phyloP scores from a whole-genome alignment of 2,888 invertebrate genomes.

The Pyrocoelia pectoralis region DNA sequence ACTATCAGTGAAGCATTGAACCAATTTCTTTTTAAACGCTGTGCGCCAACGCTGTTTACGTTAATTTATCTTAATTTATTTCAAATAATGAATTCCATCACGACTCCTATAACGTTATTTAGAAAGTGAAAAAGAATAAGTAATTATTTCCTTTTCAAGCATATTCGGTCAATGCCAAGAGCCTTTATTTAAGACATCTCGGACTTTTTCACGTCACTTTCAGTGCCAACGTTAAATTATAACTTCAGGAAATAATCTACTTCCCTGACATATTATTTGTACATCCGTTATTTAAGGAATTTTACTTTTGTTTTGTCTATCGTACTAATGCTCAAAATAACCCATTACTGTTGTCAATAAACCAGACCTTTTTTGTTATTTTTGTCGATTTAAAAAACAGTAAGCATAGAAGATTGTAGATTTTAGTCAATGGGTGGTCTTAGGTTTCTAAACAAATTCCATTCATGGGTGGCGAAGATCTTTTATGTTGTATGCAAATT shows the following conservation, averaged over 20 bases:
- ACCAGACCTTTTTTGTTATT: not conserved
- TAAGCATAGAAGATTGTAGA: not conserved
- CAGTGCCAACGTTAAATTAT: conserved; percentile 1
- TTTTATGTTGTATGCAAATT: not conserved
- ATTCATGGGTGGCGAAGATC: conserved; percentile 1
- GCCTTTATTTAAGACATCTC: not conserved
- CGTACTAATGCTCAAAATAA: not conserved
- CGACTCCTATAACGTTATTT: conserved; percentile 11
- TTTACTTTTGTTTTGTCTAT: conserved; percentile 9
- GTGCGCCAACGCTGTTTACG: not conserved
- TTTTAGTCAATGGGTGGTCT: not conserved
- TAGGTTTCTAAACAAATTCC: not conserved
- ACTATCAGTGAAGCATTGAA: conserved; percentile 7
- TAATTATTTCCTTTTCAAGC: conserved; percentile 21
- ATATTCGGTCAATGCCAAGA: conserved; percentile 28
- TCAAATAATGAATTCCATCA: conserved; percentile 18
- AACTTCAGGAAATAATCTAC: not conserved
- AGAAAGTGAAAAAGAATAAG: conserved; percentile 22
- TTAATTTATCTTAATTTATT: not conserved
- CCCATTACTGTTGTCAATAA: not conserved
- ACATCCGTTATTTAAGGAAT: not conserved
- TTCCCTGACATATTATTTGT: conserved; percentile 1
- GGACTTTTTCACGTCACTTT: not conserved
- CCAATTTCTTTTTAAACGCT: not conserved
- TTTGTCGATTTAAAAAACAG: not conserved